Conservation (phyloP, 1,140 invertebrate species). For the Hyles vespertilio region DNA sequence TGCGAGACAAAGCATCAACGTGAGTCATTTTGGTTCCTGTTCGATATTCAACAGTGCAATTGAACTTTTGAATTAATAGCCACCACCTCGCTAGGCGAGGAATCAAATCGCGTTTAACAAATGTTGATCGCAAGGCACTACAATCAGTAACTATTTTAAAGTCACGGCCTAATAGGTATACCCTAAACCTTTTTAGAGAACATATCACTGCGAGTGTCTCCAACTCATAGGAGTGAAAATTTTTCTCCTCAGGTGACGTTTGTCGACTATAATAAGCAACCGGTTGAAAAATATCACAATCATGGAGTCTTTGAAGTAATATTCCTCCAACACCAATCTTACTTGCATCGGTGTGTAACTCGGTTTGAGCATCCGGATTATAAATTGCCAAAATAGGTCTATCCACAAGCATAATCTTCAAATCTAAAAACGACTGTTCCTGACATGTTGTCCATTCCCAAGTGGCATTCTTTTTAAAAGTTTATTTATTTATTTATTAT, state of each 20-base stretch:
- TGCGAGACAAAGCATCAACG: constrained; percentile 34
- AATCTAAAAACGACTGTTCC: neutral
- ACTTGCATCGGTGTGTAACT: constrained; percentile 20
- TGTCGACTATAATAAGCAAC: constrained; percentile 18
- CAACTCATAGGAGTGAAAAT: constrained; percentile 14
- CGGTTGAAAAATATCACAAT: neutral
- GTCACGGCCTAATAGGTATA: too few relatives aligned
- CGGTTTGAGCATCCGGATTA: constrained; percentile 6
- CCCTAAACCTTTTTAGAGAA: constrained; percentile 14
- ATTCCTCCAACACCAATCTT: constrained; percentile 19
- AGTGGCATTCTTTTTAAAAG: neutral
- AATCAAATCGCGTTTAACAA: constrained; percentile 27
- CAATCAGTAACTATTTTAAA: too few relatives aligned
- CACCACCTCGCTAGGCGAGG: constrained; percentile 45
- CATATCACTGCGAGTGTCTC: constrained; percentile 15
- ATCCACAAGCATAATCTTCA: constrained; percentile 3
- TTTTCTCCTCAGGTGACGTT: constrained; percentile 12
- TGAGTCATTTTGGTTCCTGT: constrained; percentile 29
- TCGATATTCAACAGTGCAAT: constrained; percentile 38
- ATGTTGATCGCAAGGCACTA: constrained; percentile 6
- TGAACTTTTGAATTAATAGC: constrained; percentile 35
- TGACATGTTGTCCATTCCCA: neutral
- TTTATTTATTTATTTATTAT: too few relatives aligned
- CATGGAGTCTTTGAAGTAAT: constrained; percentile 8
- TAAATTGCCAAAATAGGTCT: constrained; percentile 16